Conservation (phyloP, 1,140 invertebrate genomes). For the Drosophila micromelanica region DNA sequence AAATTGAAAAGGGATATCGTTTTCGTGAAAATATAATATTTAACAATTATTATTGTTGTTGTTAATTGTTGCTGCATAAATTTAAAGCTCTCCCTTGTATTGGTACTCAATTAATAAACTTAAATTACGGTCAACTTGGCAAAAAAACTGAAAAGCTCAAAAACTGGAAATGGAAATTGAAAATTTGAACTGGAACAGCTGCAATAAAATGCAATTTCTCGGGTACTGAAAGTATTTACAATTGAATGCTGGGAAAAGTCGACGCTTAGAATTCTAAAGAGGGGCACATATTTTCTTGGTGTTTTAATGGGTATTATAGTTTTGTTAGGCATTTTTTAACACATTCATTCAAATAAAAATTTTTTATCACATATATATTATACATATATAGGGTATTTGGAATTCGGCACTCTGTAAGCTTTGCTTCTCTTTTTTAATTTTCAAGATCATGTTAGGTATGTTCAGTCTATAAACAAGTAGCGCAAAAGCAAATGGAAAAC, state of each 20-base stretch:
- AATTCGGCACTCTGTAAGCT: background rate
- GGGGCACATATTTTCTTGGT: background rate
- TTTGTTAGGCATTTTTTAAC: background rate
- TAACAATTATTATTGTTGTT: slow-evolving; percentile 2
- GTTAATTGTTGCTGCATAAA: background rate
- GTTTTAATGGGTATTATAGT: background rate
- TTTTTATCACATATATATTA: too few relatives aligned
- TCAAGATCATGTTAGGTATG: slow-evolving; percentile 11
- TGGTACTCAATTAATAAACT: slow-evolving; percentile 8
- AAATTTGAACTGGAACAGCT: slow-evolving; percentile 23
- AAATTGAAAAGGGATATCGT: too few relatives aligned
- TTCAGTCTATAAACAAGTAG: background rate
- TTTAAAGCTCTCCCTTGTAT: slow-evolving; percentile 5
- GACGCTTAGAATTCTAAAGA: background rate
- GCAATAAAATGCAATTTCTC: slow-evolving; percentile 11
- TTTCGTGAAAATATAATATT: too few relatives aligned
- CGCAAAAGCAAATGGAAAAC: slow-evolving; percentile 2
- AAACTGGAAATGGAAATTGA: slow-evolving; percentile 23
- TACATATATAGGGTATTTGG: slow-evolving; percentile 3
- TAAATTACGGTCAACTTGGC: slow-evolving; percentile 26
- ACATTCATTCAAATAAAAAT: too few relatives aligned
- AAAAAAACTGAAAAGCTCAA: slow-evolving; percentile 3
- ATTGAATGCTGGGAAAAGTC: slow-evolving; percentile 7
- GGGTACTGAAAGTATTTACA: background rate
- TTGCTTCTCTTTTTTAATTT: background rate